Evolutionary conservation across 2,113 vertebrate genomes (phyloP).

Genomic region (Xyliphius kryptos): DNA sequence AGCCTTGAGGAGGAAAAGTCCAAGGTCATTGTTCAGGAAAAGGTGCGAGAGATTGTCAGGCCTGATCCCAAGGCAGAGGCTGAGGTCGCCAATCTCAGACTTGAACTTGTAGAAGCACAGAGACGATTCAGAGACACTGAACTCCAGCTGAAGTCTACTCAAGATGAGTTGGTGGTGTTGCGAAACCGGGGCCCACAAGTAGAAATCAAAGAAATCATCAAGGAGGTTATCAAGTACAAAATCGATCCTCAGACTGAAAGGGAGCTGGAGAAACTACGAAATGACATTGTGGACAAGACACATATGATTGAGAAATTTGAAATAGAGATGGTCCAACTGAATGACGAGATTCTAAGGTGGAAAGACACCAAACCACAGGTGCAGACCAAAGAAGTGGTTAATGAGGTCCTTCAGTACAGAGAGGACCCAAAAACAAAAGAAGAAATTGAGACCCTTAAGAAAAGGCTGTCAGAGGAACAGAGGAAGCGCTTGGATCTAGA

Average conservation of each 20-base stretch:
- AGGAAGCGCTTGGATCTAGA: slow-evolving; percentile 84
- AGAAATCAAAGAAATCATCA: slow-evolving; percentile 86
- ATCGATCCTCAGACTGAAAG: slow-evolving; percentile 83
- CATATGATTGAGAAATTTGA: slow-evolving; percentile 80
- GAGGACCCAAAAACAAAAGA: slow-evolving; percentile 90
- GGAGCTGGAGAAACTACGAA: slow-evolving; percentile 82
- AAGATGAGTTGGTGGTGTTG: slow-evolving; percentile 72
- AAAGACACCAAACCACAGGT: slow-evolving; percentile 86
- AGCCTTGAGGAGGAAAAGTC: slow-evolving; percentile 85
- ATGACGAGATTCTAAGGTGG: slow-evolving; percentile 84
- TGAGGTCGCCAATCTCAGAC: slow-evolving; percentile 85
- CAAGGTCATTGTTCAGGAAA: slow-evolving; percentile 87
- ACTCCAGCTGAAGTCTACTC: slow-evolving; percentile 73
- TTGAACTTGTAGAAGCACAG: slow-evolving; percentile 88
- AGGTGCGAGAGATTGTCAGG: slow-evolving; percentile 87
- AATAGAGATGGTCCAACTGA: slow-evolving; percentile 85
- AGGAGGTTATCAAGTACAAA: slow-evolving; percentile 95
- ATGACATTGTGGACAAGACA: slow-evolving; percentile 88
- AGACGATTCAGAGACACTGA: slow-evolving; percentile 75
- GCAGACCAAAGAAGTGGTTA: slow-evolving; percentile 86
- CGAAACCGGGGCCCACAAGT: slow-evolving; percentile 80
- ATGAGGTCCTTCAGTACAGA: slow-evolving; percentile 85
- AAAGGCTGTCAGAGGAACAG: slow-evolving; percentile 80
- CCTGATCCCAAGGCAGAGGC: slow-evolving; percentile 91
- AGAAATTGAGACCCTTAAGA: slow-evolving; percentile 79